These are phyloP conservation scores for fruit fly (Drosophila melanogaster) DNA, from an alignment of 1,140 invertebrate species.

Conservation along the genomic window DNA sequence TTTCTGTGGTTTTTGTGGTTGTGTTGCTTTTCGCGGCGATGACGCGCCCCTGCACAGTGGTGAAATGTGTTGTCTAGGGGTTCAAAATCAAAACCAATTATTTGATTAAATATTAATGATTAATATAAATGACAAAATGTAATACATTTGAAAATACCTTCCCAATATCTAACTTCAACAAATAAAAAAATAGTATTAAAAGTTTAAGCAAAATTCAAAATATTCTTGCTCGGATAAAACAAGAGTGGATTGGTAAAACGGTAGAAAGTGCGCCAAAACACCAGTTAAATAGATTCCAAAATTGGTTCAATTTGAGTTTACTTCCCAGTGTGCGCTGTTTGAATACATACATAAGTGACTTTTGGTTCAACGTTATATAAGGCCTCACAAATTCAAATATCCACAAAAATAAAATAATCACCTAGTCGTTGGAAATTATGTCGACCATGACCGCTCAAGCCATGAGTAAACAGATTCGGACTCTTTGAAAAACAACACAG, in stretches of 20 bases:
- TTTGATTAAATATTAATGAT: background rate
- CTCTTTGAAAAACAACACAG: conserved; percentile 13
- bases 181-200: no score
- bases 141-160: background rate
- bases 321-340: background rate
- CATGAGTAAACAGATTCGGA: background rate
- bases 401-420: conserved; percentile 3
- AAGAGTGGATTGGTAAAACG: no score
- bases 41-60: conserved; percentile 25
- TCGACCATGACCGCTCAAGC: background rate
- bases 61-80: background rate
- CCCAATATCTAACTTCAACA: no score
- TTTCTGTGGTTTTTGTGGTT: no score
- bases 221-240: no score
- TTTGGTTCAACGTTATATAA: conserved; percentile 24
- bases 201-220: no score
- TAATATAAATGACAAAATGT: background rate
- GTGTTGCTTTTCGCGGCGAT: conserved; percentile 52
- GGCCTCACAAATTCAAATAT: background rate
- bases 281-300: no score
- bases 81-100: background rate
- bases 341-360: background rate
- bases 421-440: conserved; percentile 9
- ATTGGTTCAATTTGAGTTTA: no score
- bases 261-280: no score